Percentiles rank a stretch among this genome's conserved stretches.
These are phyloP conservation scores for Dendrocopos noguchii DNA, from an alignment of 2,113 vertebrate genomes.

Conservation along the genomic window DNA sequence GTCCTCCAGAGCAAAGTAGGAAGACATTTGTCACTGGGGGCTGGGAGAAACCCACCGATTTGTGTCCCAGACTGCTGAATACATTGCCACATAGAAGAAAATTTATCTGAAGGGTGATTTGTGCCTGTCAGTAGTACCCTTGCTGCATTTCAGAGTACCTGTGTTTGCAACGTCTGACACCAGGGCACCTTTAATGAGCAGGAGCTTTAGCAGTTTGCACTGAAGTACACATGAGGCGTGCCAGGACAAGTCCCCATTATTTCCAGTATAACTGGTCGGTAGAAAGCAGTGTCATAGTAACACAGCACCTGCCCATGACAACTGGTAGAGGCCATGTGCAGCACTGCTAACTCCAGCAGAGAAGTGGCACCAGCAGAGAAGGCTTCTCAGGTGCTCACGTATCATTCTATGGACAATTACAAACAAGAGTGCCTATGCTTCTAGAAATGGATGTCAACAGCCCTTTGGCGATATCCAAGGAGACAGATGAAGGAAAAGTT, in stretches of 20 bases:
- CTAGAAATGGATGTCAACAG: not conserved
- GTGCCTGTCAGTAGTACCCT: not conserved
- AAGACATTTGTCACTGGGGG: not conserved
- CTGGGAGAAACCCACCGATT: not conserved
- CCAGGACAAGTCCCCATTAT: not conserved
- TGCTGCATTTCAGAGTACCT: not conserved
- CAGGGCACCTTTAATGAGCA: not conserved
- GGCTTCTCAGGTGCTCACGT: not conserved
- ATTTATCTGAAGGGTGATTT: not conserved
- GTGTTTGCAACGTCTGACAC: not conserved
- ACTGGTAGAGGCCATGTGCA: not conserved
- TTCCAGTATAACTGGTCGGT: not conserved
- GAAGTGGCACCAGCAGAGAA: not conserved
- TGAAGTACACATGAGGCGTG: accelerated
- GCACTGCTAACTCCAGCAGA: not conserved
- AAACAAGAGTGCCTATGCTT: not conserved
- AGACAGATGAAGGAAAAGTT: not conserved
- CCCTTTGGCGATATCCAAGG: not conserved
- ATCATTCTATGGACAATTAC: not conserved
- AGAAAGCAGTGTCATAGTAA: conserved; percentile 27
- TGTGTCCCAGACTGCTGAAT: not conserved
- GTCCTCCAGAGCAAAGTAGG: not conserved
- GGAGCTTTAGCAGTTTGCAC: not conserved
- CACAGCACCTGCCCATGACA: not conserved
- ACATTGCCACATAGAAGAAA: not conserved